A percentile compares a stretch with the other conserved stretches of the same genome.
Evolutionary conservation across 2,797 vertebrate species (phyloP).

Genomic region (Ispidina picta): DNA sequence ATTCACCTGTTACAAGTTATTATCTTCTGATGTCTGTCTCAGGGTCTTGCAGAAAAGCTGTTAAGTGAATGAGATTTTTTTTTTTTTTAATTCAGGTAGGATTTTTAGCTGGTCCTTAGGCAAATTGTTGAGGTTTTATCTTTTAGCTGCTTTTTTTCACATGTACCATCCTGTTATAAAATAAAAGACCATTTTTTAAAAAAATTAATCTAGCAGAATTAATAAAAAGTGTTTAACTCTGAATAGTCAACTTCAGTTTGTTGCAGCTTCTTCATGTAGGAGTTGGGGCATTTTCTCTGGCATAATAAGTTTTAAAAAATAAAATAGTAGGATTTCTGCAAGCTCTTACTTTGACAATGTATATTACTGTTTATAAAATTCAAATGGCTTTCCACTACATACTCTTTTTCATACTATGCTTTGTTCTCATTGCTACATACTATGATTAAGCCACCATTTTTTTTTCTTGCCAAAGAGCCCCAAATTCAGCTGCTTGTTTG

Average conservation of each 20-base stretch:
- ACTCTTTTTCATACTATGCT: background rate
- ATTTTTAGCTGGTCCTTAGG: background rate
- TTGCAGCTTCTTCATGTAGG: background rate
- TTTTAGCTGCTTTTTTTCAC: background rate
- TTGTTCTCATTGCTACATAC: background rate
- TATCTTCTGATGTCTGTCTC: background rate
- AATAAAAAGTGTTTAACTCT: background rate
- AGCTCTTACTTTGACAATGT: background rate
- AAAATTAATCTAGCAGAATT: background rate
- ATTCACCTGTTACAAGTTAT: background rate
- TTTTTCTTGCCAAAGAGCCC: background rate
- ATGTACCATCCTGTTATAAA: background rate
- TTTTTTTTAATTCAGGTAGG: background rate
- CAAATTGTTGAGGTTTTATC: background rate
- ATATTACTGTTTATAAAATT: background rate
- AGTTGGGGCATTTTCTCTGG: background rate
- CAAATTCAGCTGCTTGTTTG: background rate
- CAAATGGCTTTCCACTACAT: background rate
- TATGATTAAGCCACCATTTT: background rate
- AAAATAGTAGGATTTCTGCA: background rate
- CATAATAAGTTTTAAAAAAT: background rate
- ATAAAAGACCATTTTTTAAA: background rate
- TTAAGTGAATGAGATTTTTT: background rate
- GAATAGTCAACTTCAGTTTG: background rate
- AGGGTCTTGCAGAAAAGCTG: background rate